phyloP scores from a whole-genome alignment of 2,113 vertebrate genomes.

The Cnemophilus loriae region DNA sequence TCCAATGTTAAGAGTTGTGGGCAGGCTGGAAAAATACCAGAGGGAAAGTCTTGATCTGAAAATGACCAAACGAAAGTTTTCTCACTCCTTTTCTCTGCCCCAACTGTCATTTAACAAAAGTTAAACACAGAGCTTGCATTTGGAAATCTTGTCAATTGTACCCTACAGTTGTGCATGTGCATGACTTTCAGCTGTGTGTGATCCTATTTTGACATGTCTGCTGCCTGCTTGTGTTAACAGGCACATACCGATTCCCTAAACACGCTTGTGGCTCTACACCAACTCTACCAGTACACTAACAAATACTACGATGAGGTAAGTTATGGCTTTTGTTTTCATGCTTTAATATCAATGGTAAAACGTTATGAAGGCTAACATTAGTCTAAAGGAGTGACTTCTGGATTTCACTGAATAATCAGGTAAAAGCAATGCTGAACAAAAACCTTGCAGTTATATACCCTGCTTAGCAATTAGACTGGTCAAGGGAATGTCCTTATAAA shows the following conservation, averaged over 20 bases:
- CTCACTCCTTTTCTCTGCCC: not conserved
- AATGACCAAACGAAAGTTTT: not conserved
- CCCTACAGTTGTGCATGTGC: not conserved
- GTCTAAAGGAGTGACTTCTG: not conserved
- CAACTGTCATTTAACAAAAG: not conserved
- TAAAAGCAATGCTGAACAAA: not conserved
- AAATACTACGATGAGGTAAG: conserved; percentile 98
- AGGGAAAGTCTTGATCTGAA: not conserved
- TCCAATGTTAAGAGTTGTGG: not conserved
- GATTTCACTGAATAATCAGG: not conserved
- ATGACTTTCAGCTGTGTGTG: not conserved
- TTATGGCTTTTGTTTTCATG: not conserved
- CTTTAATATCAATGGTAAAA: not conserved
- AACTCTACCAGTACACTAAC: conserved; percentile 97
- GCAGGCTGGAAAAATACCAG: not conserved
- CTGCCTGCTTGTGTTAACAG: conserved; percentile 67
- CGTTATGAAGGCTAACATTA: not conserved
- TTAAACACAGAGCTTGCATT: not conserved
- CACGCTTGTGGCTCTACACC: conserved; percentile 92
- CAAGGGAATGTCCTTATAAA: not conserved
- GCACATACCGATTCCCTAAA: conserved; percentile 95
- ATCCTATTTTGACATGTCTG: not conserved
- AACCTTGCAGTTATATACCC: not conserved
- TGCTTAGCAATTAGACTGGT: not conserved
- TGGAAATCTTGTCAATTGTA: not conserved